Evolutionary conservation across 2,797 vertebrate genomes (phyloP), one percentile per base, ranked within the genome.

Genomic region (Sternarchorhynchus goeldii): DNA sequence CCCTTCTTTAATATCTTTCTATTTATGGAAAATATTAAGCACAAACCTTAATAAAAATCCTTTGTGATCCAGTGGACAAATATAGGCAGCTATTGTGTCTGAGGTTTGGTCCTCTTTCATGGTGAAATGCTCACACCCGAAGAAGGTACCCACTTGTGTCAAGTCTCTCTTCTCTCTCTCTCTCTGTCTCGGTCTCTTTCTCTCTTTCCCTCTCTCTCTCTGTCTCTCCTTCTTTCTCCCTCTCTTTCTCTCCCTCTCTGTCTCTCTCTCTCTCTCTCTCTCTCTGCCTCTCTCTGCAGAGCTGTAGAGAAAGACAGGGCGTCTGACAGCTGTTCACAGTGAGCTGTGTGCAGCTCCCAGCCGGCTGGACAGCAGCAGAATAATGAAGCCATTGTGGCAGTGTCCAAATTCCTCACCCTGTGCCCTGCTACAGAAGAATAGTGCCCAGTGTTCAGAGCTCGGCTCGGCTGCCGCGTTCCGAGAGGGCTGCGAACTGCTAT

Each of bases 361-460:
- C 32, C 74, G 80, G 75, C 84, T 73, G 63, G 70, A 76, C 76
- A 59, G 78, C 63, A 65, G 68, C 72, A 76, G 86, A 83, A 86
- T 85, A 88, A 87, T 86, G 77, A 87, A 86, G 86, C 80, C 83
- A 85, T 84, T 86, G 87, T 85, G 78, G 80, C 64, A 71, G 41
- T 25, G 75, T 85, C 84, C 84, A 85, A 81, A 86, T 87, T 87
- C 87, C 80, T 82, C 79, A 81, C 63, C 84, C 78, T 53, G 59
- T 60, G 67, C 60, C 29, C 76, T 68, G 66, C 59, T 75, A 67
- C 69, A 73, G 83, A 81, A 83, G 75, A 88, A 87, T 73, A 73
- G 82, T 81, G 82, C 82, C 82, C 78, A 78, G 62, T 87, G 85
- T 87, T 83, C 73, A 59, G 64, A 77, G 79, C 69, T 64, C 66